phyloP scores from a whole-genome alignment of 1,140 invertebrate genomes.

The Panagrolaimus sp. region DNA sequence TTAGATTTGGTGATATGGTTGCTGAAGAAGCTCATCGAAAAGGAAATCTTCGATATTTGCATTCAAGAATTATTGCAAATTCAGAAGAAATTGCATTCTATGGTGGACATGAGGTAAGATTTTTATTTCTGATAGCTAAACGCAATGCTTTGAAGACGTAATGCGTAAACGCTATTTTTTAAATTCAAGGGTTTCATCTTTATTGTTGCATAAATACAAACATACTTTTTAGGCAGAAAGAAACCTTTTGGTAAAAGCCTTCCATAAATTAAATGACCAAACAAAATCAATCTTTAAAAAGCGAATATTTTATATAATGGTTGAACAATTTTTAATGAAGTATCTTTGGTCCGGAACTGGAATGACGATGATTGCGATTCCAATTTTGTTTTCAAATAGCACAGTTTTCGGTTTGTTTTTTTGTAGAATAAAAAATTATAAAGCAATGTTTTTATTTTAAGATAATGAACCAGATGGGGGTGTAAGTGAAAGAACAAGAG shows the following conservation, averaged over 20 bases:
- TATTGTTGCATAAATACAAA: too few species aligned
- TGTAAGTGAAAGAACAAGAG: conserved; percentile 82
- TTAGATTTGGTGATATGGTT: conserved; percentile 81
- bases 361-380: conserved; percentile 79
- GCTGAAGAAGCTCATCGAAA: conserved; percentile 90
- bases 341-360: conserved; percentile 96
- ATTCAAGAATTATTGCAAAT: conserved; percentile 89
- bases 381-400: conserved; percentile 61
- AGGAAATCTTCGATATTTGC: conserved; percentile 93
- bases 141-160: conserved; percentile 24
- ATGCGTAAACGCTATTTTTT: too few species aligned
- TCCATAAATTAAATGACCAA: conserved; percentile 72
- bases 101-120: conserved; percentile 65
- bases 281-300: conserved; percentile 79
- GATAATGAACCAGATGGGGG: conserved; percentile 62
- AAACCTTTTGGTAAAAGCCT: conserved; percentile 74
- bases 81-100: conserved; percentile 97
- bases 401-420: not conserved
- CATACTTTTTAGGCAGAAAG: conserved; percentile 66
- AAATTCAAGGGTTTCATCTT: too few species aligned
- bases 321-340: conserved; percentile 98
- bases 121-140: conserved; percentile 39
- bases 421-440: conserved; percentile 5
- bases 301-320: conserved; percentile 91
- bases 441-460: not conserved